Base-by-base conservation (phyloP, 2,797 vertebrate species). In the Sebastes kiyomatsui region DNA sequence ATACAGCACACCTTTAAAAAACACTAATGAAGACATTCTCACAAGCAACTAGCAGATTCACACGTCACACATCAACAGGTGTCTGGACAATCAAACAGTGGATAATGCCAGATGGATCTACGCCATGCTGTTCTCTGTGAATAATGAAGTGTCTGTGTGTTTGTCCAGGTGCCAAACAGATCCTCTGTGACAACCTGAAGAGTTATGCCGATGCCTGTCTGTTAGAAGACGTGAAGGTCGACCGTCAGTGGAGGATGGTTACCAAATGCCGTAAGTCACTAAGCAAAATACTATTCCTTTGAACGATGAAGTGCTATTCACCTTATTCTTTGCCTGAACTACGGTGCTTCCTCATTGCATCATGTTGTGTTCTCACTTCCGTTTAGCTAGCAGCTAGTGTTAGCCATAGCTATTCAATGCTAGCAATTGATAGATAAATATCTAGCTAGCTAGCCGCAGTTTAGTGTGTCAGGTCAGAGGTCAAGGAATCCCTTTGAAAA, bases 151-250 rank as follows among this genome's bases (percentile, higher is more conserved):
- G 28, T 30, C 22, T 59, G 54, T 75, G 56, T 79, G 30, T 64
- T 52, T 38, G 38, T 80, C 22, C 68, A 87, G 85, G 85, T 56
- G 56, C 81, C 9, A 76, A 3, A 52, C 59, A 60, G 32, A 0
- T 62, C 38, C 67, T 84, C 20, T 87, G 85, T 70, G 81, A 84
- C 1, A 81, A 66, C 72, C n/a, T 87, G 64, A 81, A 87, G 67
- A 87, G 52, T 60, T 87, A 87, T 22, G 5, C 0, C 14, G 81
- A 87, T 14, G 22, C 22, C n/a, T 87, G 85, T 46, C 14, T 25
- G 54, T 12, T 68, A 35, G 75, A 76, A 12, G 64, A 28, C 8
- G 64, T 58, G 4, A 66, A 69, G 7, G 14, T 87, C 12, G 20
- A 8, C 18, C 52, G 67, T 23, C 1, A 73, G 22, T 87, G 85